Evolutionary conservation across 2,888 invertebrate genomes (phyloP).

Genomic region (Malthinus seriepunctatus): DNA sequence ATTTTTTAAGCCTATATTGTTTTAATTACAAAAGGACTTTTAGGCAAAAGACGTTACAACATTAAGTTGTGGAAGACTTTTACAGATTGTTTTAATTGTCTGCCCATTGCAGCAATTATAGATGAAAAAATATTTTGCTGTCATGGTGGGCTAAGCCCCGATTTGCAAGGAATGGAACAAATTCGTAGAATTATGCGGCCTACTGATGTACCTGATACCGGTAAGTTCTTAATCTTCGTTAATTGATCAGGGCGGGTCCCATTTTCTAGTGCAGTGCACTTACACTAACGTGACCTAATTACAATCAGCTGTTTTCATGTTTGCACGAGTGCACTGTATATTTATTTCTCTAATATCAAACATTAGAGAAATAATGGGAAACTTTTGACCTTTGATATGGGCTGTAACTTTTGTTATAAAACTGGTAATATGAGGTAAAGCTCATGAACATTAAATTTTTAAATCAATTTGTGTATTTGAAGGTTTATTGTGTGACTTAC

Average conservation of each 20-base stretch:
- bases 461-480: too few species aligned
- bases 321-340: too few species aligned
- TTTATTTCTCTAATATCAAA: too few species aligned
- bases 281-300: too few species aligned
- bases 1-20: background rate
- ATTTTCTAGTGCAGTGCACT: too few species aligned
- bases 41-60: constrained; percentile 88
- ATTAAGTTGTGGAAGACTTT: constrained; percentile 99
- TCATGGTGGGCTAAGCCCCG: constrained; percentile 92
- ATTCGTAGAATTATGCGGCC: constrained; percentile 97
- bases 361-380: too few species aligned
- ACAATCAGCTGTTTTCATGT: too few species aligned
- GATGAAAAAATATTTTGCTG: constrained; percentile 99
- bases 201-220: constrained; percentile 97
- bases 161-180: constrained; percentile 97
- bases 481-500: constrained; percentile 92
- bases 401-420: too few species aligned
- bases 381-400: too few species aligned
- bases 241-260: too few species aligned
- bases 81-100: constrained; percentile 99
- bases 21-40: constrained; percentile 6
- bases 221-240: constrained; percentile 32
- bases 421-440: too few species aligned
- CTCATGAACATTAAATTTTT: too few species aligned
- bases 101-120: constrained; percentile 98